Evolutionary conservation across 2,797 vertebrate genomes (phyloP), one percentile per base, ranked within the genome.

Genomic region (Coregonus ussuriensis): DNA sequence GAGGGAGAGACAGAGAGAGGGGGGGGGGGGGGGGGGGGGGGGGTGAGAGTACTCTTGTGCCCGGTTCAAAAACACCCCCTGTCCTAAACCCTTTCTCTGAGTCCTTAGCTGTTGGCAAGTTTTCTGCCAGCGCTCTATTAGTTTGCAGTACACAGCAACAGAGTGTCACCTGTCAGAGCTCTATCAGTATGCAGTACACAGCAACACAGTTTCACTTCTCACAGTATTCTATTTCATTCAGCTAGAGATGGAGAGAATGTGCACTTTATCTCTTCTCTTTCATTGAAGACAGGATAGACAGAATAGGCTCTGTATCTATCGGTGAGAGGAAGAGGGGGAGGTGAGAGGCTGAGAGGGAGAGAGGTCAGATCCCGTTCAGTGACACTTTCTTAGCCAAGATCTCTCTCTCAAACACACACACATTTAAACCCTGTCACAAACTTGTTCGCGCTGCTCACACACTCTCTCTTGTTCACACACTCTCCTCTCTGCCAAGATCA

Each of bases 341-440:
- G 5, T 65, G 18, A 41, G 37, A 9, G 37, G 37, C 37, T 41
- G 37, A 7, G 37, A 41, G 37, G 37, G 37, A 41, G 37, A 35
- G 53, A 25, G 16, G 68, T 53, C 66, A 77, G 65, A 59, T 62
- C 68, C 66, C 69, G 71, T 67, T 74, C 81, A 74, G 25, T 16
- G 21, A 59, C 66, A 70, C 59, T 66, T 13, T 18, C 41, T 16
- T 5, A 82, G 79, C 87, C 82, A 85, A 83, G 76, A 77, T 81
- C 81, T 25, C 25, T 85, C 59, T 25, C 59, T 9, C 63, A 13
- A 25, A 65, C 7, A 65, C 54, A 6, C 18, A 56, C 3, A 15
- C 29, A 66, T 25, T 25, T 25, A 25, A 25, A 25, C 25, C 25
- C 25, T 25, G 25, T 25, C 25, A 25, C 25, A 25, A 25, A 25